Evolutionary conservation across 2,113 vertebrate species (phyloP).

Genomic region (Nibea coibor): DNA sequence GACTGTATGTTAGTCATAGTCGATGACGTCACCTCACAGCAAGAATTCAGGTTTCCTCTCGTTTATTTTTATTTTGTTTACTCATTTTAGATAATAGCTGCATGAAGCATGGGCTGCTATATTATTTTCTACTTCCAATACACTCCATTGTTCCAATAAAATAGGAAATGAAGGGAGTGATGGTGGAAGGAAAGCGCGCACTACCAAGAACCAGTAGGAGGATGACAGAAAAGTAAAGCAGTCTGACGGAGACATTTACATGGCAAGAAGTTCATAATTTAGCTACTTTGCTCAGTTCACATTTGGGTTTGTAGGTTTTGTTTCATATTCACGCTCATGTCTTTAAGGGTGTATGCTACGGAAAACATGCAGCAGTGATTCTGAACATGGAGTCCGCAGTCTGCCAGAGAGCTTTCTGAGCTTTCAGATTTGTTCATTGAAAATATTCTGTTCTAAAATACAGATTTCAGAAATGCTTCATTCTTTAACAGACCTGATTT

Average conservation of each 20-base stretch:
- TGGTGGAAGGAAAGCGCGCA: background rate
- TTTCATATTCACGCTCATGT: background rate
- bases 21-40: constrained; percentile 14
- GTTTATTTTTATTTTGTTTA: background rate
- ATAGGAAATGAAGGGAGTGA: background rate
- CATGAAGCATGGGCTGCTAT: constrained; percentile 1
- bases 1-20: background rate
- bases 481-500: too few species aligned
- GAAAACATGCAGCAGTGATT: background rate
- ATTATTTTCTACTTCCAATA: constrained; percentile 20
- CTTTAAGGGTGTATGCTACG: background rate
- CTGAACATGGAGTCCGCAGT: too few species aligned
- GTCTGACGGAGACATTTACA: constrained; percentile 12
- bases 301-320: background rate
- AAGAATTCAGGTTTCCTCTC: constrained; percentile 6
- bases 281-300: constrained; percentile 23
- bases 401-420: too few species aligned
- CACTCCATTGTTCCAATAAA: constrained; percentile 27
- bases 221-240: constrained; percentile 16
- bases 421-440: too few species aligned
- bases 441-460: too few species aligned
- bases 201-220: constrained; percentile 11
- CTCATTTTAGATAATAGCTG: constrained; percentile 20
- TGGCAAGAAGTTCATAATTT: background rate
- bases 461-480: too few species aligned